These are phyloP conservation scores for Sussaba pulchella DNA, from an alignment of 2,888 invertebrate species.

Conservation along the genomic window DNA sequence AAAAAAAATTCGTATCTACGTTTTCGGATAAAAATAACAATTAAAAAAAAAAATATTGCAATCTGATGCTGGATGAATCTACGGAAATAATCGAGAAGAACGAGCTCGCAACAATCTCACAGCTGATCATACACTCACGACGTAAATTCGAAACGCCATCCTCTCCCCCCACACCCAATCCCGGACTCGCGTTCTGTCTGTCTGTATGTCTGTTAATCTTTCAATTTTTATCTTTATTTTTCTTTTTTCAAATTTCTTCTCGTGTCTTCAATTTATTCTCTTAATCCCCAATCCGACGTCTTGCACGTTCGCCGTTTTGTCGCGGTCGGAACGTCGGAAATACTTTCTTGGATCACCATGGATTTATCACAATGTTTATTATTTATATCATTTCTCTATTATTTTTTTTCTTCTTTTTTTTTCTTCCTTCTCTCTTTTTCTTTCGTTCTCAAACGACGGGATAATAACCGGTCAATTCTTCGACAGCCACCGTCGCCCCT, in stretches of 20 bases:
- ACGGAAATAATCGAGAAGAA: conserved; percentile 40
- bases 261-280: conserved; percentile 51
- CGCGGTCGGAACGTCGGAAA: conserved; percentile 77
- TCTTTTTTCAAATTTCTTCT: conserved; percentile 22
- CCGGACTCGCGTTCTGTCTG: conserved; percentile 45
- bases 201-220: conserved; percentile 66
- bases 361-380: conserved; percentile 83
- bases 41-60: conserved; percentile 2
- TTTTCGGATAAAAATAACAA: conserved; percentile 6
- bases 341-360: conserved; percentile 84
- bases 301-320: conserved; percentile 62
- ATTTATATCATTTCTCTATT: conserved; percentile 72
- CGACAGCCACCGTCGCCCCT: conserved; percentile 31
- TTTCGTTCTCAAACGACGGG: conserved; percentile 41
- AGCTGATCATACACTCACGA: conserved; percentile 18
- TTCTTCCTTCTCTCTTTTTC: conserved; percentile 17
- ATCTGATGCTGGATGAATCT: conserved; percentile 22
- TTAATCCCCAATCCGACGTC: conserved; percentile 59
- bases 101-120: conserved; percentile 31
- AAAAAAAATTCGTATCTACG: conserved; percentile 15
- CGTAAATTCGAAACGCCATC: conserved; percentile 26
- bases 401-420: conserved; percentile 57
- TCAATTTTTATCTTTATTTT: conserved; percentile 38
- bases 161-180: not conserved
- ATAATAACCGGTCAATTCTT: conserved; percentile 54